A percentile compares a stretch with the other conserved stretches of the same genome.
These are phyloP conservation scores for Epiblema foenella DNA, from an alignment of 2,888 invertebrate genomes.

Conservation along the genomic window DNA sequence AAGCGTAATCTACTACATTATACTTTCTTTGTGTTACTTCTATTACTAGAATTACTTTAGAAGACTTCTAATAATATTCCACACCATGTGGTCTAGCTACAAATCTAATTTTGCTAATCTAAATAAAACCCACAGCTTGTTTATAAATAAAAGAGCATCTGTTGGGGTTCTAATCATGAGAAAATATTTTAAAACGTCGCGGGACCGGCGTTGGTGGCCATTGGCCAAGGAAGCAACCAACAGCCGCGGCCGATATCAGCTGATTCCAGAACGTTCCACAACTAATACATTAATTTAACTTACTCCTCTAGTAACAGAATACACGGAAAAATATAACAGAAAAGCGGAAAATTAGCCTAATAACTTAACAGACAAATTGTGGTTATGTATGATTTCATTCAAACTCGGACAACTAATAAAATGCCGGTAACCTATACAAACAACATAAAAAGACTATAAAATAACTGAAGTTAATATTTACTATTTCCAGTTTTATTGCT, in stretches of 20 bases:
- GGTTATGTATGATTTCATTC: constrained; percentile 2
- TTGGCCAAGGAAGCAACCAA: constrained; percentile 55
- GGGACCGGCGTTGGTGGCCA: constrained; percentile 49
- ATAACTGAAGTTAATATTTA: constrained; percentile 4
- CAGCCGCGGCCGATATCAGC: constrained; percentile 60
- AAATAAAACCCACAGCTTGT: constrained; percentile 39
- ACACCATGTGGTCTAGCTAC: background rate
- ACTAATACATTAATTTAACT: constrained; percentile 37
- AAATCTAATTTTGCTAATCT: constrained; percentile 15
- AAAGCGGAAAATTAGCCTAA: background rate
- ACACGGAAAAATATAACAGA: constrained; percentile 3
- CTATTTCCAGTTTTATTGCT: constrained; percentile 36
- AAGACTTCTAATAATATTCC: background rate
- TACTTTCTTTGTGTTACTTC: background rate
- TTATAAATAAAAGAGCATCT: constrained; percentile 35
- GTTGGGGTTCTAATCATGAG: constrained; percentile 31
- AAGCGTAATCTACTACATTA: no score
- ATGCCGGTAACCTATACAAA: constrained; percentile 63
- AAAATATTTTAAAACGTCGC: constrained; percentile 56
- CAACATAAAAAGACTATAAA: constrained; percentile 23
- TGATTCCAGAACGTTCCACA: constrained; percentile 76
- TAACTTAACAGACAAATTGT: constrained; percentile 31
- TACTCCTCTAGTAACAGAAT: constrained; percentile 7
- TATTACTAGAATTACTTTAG: background rate
- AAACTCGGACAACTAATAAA: constrained; percentile 31